Percentiles rank a stretch among this genome's conserved stretches.
These are phyloP conservation scores for Iphiclides podalirius DNA, from an alignment of 2,888 invertebrate genomes.

Conservation along the genomic window DNA sequence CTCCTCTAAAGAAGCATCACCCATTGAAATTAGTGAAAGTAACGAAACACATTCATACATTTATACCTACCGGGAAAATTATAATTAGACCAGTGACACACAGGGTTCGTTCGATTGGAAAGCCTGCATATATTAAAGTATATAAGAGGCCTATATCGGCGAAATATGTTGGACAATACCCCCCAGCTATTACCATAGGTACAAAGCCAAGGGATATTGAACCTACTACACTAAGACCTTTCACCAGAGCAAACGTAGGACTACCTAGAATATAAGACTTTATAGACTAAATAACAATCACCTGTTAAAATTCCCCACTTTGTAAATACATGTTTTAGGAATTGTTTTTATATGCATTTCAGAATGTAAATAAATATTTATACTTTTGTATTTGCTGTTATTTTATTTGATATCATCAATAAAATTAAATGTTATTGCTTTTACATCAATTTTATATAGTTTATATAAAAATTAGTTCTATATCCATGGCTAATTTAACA, in stretches of 20 bases:
- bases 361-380: conserved; percentile 23
- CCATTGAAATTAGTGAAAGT: conserved; percentile 30
- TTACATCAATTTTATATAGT: no score
- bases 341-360: conserved; percentile 1
- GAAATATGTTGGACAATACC: conserved; percentile 31
- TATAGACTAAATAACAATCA: conserved; percentile 33
- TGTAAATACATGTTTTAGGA: conserved; percentile 20
- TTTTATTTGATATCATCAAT: no score
- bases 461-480: no score
- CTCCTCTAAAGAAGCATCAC: conserved; percentile 42
- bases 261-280: conserved; percentile 46
- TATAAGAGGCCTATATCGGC: conserved; percentile 39
- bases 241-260: conserved; percentile 47
- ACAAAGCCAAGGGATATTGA: conserved; percentile 49
- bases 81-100: conserved; percentile 53
- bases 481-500: no score
- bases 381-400: conserved; percentile 17
- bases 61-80: conserved; percentile 56
- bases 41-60: conserved; percentile 55
- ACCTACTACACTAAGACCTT: conserved; percentile 56
- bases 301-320: conserved; percentile 42
- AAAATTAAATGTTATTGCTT: no score
- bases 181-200: conserved; percentile 40
- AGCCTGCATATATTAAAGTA: conserved; percentile 37
- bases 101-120: conserved; percentile 42